phyloP scores from a whole-genome alignment of 2,888 invertebrate genomes.

The Plebejus melissa region DNA sequence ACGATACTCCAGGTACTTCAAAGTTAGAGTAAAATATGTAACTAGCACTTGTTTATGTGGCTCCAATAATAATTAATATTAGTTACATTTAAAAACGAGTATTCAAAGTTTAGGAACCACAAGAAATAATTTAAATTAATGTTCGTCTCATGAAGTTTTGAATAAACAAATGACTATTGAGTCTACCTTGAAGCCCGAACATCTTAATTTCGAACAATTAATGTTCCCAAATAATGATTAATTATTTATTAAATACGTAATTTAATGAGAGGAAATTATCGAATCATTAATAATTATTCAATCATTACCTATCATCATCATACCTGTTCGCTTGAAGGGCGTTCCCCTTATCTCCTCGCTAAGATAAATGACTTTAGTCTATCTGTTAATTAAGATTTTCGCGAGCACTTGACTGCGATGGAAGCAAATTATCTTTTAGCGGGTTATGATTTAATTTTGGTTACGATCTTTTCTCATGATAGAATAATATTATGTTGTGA shows the following conservation, averaged over 20 bases:
- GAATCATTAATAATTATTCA: slow-evolving; percentile 45
- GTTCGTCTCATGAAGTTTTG: background rate
- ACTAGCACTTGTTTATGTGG: background rate
- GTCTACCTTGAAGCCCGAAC: background rate
- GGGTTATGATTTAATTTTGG: slow-evolving; percentile 35
- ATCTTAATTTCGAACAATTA: slow-evolving; percentile 29
- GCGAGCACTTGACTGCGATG: slow-evolving; percentile 71
- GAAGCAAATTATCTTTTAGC: slow-evolving; percentile 56
- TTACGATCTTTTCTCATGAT: background rate
- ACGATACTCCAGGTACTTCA: background rate
- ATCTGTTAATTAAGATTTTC: slow-evolving; percentile 79
- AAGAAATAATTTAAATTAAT: slow-evolving; percentile 2
- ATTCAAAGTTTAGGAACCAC: background rate
- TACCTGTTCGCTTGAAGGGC: slow-evolving; percentile 49
- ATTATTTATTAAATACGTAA: slow-evolving; percentile 28
- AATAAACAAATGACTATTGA: slow-evolving; percentile 17
- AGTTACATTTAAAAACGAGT: background rate
- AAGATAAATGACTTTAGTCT: slow-evolving; percentile 67
- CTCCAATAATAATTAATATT: background rate
- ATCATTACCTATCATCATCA: slow-evolving; percentile 59
- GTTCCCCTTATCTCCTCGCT: slow-evolving; percentile 62
- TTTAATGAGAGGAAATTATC: slow-evolving; percentile 36
- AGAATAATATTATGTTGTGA: background rate
- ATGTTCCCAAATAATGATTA: slow-evolving; percentile 34
- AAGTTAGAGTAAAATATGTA: background rate